Base-by-base conservation (phyloP, 1,140 invertebrate species). In the Drepana arcuata region DNA sequence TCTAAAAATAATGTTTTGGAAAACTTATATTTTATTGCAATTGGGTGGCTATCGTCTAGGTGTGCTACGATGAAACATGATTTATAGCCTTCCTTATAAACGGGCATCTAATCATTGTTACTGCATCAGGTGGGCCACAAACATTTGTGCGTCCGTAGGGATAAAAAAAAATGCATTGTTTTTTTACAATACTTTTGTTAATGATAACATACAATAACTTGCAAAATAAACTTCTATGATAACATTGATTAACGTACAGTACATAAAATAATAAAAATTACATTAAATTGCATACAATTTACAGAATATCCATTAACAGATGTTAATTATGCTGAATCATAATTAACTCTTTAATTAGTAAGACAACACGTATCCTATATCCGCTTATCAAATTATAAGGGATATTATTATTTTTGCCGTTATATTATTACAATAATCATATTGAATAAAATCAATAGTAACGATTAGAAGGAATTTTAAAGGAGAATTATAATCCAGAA, bases 241-340 rank as follows among this genome's bases (percentile, higher is more conserved):
- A n/a, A n/a, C n/a, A n/a, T n/a, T n/a, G n/a, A n/a, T n/a, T n/a
- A n/a, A n/a, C n/a, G n/a, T n/a, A 21, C 9, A 21, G 9, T 5
- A 21, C 4, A 21, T 21, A 21, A 21, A 5, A 21, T 5, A 21
- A 21, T 21, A 5, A 21, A 21, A 21, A 4, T 5, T 21, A 21
- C 4, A 21, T 5, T 21, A 21, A 21, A 5, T 4, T 21, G 18
- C 9, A 21, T 4, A 5, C 9, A 21, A 9, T 9, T 21, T 5
- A 21, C 4, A 4, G 18, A 21, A 21, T 9, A 21, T 36, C 15
- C 25, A 36, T 23, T 14, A 2, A 14, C 11, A 28, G 14, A 16
- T 21, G 16, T 21, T 16, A 50, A 51, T 48, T 59, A 55, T 54
- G 44, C 35, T 46, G 29, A 15, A 25, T 34, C 47, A 54, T 59